Evolutionary conservation across 2,888 invertebrate species (phyloP).

Genomic region (Kryphioiulus occultus): DNA sequence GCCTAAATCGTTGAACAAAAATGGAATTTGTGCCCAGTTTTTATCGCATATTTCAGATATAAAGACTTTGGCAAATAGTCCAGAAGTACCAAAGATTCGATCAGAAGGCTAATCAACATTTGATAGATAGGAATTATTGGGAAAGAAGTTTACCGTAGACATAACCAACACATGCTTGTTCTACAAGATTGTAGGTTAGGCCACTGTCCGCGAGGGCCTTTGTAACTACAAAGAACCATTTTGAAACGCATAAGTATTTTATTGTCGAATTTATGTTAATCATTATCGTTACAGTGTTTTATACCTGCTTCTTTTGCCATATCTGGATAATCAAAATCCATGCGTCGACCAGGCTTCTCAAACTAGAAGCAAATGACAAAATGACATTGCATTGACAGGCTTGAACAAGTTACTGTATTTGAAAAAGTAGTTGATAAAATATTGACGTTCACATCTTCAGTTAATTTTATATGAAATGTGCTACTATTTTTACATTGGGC

Average conservation of each 20-base stretch:
- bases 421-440: background rate
- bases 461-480: background rate
- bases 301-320: conserved; percentile 87
- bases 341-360: conserved; percentile 85
- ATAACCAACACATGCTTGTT: conserved; percentile 92
- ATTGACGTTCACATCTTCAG: background rate
- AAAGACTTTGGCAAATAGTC: background rate
- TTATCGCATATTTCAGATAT: background rate
- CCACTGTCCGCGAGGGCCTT: conserved; percentile 87
- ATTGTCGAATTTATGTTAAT: background rate
- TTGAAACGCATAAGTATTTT: background rate
- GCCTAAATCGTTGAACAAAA: conserved; percentile 64
- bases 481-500: background rate
- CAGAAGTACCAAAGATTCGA: background rate
- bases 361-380: conserved; percentile 68
- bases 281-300: background rate
- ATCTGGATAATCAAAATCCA: conserved; percentile 90
- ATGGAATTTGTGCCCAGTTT: background rate
- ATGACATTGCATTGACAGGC: background rate
- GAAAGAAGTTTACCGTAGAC: conserved; percentile 74
- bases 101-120: conserved; percentile 44
- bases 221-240: conserved; percentile 66
- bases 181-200: conserved; percentile 76
- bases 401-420: background rate
- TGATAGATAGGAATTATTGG: conserved; percentile 38